Evolutionary conservation across 2,888 invertebrate species (phyloP), one percentile per base, ranked within the genome.

Genomic region (Rhorus exstirpatorius): DNA sequence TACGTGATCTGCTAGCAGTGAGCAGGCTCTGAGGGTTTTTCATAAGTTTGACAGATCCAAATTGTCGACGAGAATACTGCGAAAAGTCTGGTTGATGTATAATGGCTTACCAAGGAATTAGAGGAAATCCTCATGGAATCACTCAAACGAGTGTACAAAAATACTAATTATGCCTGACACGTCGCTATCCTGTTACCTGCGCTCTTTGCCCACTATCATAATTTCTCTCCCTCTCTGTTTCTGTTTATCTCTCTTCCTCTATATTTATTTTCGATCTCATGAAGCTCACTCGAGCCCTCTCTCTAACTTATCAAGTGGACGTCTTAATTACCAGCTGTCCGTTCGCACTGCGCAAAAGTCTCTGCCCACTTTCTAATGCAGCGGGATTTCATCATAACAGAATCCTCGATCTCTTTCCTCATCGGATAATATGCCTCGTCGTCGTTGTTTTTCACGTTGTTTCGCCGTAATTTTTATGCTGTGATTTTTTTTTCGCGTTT

Each of bases 321-420:
- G 85, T 86, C 86, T 89, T 90, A 88, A 91, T 91, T 90, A 88
- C 87, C 86, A 88, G 89, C 87, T 91, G 88, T 87, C 88, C 74
- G 71, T 78, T 80, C 84, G 84, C 85, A 53, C 75, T 60, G 79
- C 70, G 75, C 75, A 51, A 79, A 82, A 82, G 60, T 74, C 81
- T 3, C 84, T 84, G 84, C 84, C 89, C 88, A 88, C 90, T 91
- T 91, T 91, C 91, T 90, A 91, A 91, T 90, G 86, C 85, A 84
- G 58, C 49, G 77, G 46, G 81, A 74, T 82, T 84, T 83, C 82
- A 84, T 80, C 80, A 79, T 81, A 76, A 38, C 61, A 80, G 72
- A 71, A 80, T 82, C 76, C 80, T 67, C 77, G 46, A 71, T 67
- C 60, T 68, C 71, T 75, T 79, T 82, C 79, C 79, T 79, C 79